phyloP scores from a whole-genome alignment of 2,888 invertebrate genomes.

The Acronicta psi region DNA sequence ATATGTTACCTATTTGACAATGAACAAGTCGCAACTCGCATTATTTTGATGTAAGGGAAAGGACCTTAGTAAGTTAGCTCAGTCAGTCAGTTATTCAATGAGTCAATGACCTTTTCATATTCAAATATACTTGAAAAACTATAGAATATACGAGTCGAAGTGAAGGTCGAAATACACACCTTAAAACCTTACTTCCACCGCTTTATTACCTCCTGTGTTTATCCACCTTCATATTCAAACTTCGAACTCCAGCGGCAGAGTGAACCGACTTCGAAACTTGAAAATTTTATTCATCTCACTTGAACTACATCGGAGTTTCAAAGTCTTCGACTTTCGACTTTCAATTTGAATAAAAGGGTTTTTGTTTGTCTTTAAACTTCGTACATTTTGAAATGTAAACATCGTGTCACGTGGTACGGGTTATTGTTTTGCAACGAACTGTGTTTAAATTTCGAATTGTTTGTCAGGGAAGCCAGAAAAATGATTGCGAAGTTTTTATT shows the following conservation, averaged over 20 bases:
- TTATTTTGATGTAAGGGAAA: too few species aligned
- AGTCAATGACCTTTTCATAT: too few species aligned
- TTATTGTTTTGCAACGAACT: not conserved
- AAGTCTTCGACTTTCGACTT: conserved; percentile 42
- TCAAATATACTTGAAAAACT: not conserved
- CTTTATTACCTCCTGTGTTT: conserved; percentile 47
- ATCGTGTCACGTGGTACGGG: conserved; percentile 11
- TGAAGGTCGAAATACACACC: conserved; percentile 22
- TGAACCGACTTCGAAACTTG: conserved; percentile 39
- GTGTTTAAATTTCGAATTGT: not conserved
- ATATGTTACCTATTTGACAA: too few species aligned
- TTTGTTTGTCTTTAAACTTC: conserved; percentile 39
- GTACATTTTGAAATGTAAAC: conserved; percentile 20
- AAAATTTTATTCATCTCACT: conserved; percentile 57
- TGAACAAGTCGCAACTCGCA: too few species aligned
- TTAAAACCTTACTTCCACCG: conserved; percentile 8
- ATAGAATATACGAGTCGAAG: conserved; percentile 18
- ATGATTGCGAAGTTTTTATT: too few species aligned
- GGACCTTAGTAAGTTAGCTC: too few species aligned
- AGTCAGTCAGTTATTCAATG: too few species aligned
- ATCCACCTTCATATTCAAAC: conserved; percentile 27
- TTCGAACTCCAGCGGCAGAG: conserved; percentile 8
- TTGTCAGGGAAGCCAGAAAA: too few species aligned
- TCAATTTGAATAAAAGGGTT: conserved; percentile 55
- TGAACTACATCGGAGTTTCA: conserved; percentile 38